phyloP scores from a whole-genome alignment of 1,140 invertebrate species.

The Philopotamus ludificatus region DNA sequence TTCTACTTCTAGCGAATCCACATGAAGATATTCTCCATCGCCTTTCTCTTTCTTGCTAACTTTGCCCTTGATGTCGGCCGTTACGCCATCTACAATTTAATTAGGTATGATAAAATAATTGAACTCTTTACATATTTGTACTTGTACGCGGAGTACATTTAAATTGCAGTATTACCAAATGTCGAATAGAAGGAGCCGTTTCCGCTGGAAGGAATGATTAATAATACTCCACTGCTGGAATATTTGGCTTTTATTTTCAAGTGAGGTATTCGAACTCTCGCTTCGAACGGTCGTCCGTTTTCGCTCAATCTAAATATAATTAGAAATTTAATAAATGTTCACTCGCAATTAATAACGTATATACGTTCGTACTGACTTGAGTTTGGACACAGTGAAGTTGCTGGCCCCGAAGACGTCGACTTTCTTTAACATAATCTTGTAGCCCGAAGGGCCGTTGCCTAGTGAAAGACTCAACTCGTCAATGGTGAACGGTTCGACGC shows the following conservation, averaged over 20 bases:
- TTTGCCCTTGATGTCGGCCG: conserved; percentile 62
- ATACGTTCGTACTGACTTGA: conserved; percentile 54
- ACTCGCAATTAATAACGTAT: not conserved
- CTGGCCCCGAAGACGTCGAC: conserved; percentile 68
- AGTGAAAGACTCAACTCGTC: conserved; percentile 67
- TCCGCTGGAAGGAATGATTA: conserved; percentile 71
- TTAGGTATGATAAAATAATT: not conserved
- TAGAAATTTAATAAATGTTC: not conserved
- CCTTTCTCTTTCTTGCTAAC: conserved; percentile 54
- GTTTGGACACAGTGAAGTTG: conserved; percentile 65
- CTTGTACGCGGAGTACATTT: too few species aligned
- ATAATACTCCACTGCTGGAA: conserved; percentile 67
- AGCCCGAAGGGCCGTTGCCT: conserved; percentile 68
- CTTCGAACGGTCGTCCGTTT: conserved; percentile 64
- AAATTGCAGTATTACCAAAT: too few species aligned
- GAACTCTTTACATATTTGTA: too few species aligned
- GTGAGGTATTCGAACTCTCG: conserved; percentile 64
- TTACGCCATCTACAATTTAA: conserved; percentile 56
- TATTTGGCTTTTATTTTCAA: conserved; percentile 68
- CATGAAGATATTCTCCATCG: conserved; percentile 59
- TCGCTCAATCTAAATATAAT: conserved; percentile 49
- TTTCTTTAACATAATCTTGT: conserved; percentile 66
- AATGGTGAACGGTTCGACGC: conserved; percentile 71
- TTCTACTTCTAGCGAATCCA: conserved; percentile 63
- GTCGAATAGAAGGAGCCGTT: conserved; percentile 68